Evolutionary conservation across 2,797 vertebrate species (phyloP).

Genomic region (Cirrhinus molitorella): DNA sequence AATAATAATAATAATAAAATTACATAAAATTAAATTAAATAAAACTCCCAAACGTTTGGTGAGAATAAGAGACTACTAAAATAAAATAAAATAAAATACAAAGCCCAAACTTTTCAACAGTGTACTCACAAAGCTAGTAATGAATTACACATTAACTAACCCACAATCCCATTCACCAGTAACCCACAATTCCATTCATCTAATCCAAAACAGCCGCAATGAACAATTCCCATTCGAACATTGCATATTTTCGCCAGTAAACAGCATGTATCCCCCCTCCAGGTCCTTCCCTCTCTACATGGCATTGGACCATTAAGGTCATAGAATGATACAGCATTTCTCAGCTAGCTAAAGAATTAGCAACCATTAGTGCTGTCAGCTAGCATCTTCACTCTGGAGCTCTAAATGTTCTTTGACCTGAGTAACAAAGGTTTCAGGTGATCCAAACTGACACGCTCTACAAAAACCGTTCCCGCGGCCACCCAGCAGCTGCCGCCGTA

Average conservation of each 20-base stretch:
- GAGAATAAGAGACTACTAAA: too few species aligned
- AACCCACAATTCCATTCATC: not conserved
- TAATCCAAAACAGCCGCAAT: not conserved
- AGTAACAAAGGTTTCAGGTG: conserved; percentile 16
- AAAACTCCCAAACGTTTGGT: too few species aligned
- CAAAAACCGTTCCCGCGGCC: not conserved
- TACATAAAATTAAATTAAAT: not conserved
- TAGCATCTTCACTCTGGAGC: not conserved
- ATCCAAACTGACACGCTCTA: conserved; percentile 16
- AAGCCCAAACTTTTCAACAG: not conserved
- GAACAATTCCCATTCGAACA: not conserved
- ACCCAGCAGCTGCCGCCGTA: conserved; percentile 15
- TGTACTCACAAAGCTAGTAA: not conserved
- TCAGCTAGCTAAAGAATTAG: not conserved
- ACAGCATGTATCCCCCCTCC: conserved; percentile 24
- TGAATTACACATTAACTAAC: not conserved
- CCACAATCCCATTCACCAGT: not conserved
- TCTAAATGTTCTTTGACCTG: conserved; percentile 7
- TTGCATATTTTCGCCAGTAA: not conserved
- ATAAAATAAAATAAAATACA: too few species aligned
- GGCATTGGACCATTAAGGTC: conserved; percentile 46
- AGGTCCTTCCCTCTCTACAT: conserved; percentile 21
- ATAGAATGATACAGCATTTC: conserved; percentile 15
- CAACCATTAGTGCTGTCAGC: not conserved
- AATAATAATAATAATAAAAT: too few species aligned